Conservation (phyloP, 1,140 invertebrate genomes). For the Drosophila teissieri region DNA sequence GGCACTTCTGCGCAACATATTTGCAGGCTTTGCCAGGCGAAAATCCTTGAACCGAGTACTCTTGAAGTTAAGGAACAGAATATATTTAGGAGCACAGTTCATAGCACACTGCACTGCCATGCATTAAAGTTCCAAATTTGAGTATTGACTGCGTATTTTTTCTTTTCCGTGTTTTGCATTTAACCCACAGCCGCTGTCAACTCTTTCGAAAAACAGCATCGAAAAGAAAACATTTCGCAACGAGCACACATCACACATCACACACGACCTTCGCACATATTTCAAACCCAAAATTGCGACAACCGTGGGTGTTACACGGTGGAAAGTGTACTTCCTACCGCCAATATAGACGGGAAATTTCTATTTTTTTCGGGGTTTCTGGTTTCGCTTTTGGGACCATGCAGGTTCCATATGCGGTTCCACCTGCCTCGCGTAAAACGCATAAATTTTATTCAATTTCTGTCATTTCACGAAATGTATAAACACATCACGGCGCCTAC, state of each 20-base stretch:
- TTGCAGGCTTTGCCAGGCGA: not conserved
- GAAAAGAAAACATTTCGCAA: slow-evolving; percentile 11
- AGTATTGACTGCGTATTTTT: too few species aligned
- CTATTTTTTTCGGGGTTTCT: slow-evolving; percentile 3
- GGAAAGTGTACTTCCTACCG: slow-evolving; percentile 12
- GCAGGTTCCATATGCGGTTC: slow-evolving; percentile 60
- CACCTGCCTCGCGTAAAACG: slow-evolving; percentile 45
- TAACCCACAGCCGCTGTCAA: slow-evolving; percentile 33
- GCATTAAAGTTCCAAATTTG: not conserved
- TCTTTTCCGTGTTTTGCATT: slow-evolving; percentile 19
- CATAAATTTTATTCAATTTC: slow-evolving; percentile 82
- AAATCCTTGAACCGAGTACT: not conserved
- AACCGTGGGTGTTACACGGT: not conserved
- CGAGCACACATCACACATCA: slow-evolving; percentile 31
- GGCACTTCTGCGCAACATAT: slow-evolving; percentile 5
- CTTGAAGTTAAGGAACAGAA: not conserved
- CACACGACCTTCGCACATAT: slow-evolving; percentile 69
- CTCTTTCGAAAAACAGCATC: slow-evolving; percentile 14
- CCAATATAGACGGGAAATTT: slow-evolving; percentile 45
- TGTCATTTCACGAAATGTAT: slow-evolving; percentile 79
- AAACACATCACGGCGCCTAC: slow-evolving; percentile 68
- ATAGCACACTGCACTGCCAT: not conserved
- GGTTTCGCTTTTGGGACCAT: slow-evolving; percentile 11
- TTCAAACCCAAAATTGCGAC: slow-evolving; percentile 55
- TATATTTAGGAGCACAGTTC: too few species aligned